Conservation (phyloP, 1,140 invertebrate genomes). For the Conus betulinus region DNA sequence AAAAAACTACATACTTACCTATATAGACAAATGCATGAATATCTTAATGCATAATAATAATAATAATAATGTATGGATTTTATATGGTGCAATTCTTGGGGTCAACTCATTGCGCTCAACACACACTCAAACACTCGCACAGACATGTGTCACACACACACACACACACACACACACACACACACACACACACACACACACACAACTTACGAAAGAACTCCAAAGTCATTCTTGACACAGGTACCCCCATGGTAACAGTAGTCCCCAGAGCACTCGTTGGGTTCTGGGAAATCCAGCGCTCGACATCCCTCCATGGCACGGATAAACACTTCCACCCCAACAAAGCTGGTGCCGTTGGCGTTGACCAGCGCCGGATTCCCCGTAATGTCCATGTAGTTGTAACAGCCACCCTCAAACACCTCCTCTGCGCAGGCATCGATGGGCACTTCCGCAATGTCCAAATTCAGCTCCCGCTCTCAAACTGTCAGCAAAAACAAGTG, state of each 20-base stretch:
- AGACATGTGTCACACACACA: too few relatives aligned
- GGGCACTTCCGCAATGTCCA: slow-evolving; percentile 97
- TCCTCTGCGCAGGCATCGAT: slow-evolving; percentile 98
- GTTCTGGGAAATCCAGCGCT: slow-evolving; percentile 57
- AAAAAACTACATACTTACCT: not conserved
- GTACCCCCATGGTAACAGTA: slow-evolving; percentile 96
- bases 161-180: not conserved
- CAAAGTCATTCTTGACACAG: slow-evolving; percentile 85
- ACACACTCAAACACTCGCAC: too few relatives aligned
- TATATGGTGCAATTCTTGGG: too few relatives aligned
- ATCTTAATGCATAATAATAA: too few relatives aligned
- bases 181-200: not conserved
- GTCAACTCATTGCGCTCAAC: too few relatives aligned
- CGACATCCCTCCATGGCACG: slow-evolving; percentile 85
- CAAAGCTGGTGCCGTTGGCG: slow-evolving; percentile 95
- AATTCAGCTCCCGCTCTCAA: slow-evolving; percentile 93
- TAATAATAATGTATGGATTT: too few relatives aligned
- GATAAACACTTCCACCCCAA: slow-evolving; percentile 93
- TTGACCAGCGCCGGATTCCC: slow-evolving; percentile 92
- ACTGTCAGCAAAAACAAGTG: slow-evolving; percentile 77
- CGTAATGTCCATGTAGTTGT: slow-evolving; percentile 92
- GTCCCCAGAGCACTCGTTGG: slow-evolving; percentile 86
- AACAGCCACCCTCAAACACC: slow-evolving; percentile 94
- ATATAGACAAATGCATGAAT: not conserved
- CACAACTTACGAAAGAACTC: slow-evolving; percentile 83